Evolutionary conservation across 1,140 invertebrate genomes (phyloP).

Genomic region (Heliconius melpomene): DNA sequence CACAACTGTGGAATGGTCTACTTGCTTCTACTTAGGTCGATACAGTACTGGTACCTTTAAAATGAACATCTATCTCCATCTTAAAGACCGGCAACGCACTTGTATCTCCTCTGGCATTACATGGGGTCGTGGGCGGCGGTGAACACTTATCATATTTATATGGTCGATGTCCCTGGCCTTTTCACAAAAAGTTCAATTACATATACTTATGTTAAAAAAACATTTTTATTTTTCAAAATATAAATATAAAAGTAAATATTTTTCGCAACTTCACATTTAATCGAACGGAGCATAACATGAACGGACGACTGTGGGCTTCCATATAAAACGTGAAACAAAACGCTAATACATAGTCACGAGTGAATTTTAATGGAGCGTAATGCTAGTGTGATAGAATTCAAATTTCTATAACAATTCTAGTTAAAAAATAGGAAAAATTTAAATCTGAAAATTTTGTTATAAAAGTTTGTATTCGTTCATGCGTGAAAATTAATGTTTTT

Average conservation of each 20-base stretch:
- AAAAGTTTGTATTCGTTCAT: not conserved
- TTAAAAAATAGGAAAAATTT: not conserved
- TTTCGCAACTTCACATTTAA: slow-evolving; percentile 46
- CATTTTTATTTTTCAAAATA: not conserved
- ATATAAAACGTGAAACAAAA: slow-evolving; percentile 49
- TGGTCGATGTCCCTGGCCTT: too few species aligned
- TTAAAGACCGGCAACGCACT: too few species aligned
- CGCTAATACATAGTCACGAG: slow-evolving; percentile 23
- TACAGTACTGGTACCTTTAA: too few species aligned
- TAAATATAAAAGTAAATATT: not conserved
- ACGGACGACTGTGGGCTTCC: slow-evolving; percentile 53
- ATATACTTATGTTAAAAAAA: not conserved
- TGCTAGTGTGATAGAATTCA: not conserved
- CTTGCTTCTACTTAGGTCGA: too few species aligned
- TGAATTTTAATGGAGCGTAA: slow-evolving; percentile 11
- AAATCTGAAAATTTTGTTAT: not conserved
- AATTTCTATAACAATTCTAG: not conserved
- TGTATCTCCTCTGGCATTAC: too few species aligned
- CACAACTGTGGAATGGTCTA: too few species aligned
- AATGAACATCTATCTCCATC: too few species aligned
- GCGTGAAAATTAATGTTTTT: not conserved
- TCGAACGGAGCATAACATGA: slow-evolving; percentile 54
- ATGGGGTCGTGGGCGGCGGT: too few species aligned
- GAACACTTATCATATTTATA: too few species aligned
- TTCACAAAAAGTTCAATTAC: too few species aligned